Base-by-base conservation (phyloP, 2,888 invertebrate genomes). In the Emmelina monodactyla region DNA sequence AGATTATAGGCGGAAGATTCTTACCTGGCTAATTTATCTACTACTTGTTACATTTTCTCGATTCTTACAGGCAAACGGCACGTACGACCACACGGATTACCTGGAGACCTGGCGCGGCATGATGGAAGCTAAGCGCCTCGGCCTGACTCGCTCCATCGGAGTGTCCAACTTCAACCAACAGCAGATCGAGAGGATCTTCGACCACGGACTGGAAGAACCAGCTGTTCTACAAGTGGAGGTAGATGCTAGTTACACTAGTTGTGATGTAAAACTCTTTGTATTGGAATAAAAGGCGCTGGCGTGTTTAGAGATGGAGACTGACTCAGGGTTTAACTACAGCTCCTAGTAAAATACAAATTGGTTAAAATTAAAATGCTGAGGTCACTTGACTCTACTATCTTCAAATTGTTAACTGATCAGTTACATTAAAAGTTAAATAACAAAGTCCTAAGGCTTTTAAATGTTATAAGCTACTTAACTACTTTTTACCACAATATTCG, bases 91-190 rank as follows among this genome's bases (percentile, higher is more conserved):
- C 41, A 82, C 82, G 1, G 89, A 90, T 61, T 88, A 83, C 52
- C 39, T 86, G 7, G 88, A 87, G 0, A 87, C 87, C 0, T 88
- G 87, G 86, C 82, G 83, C 43, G 88, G 80, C 0, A 84, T 92
- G 87, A 86, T 89, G 47, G 80, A 82, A 29, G 82, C 86, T 15
- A 82, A 85, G 36, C 57, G 64, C 11, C 75, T 83, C 31, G 88
- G 88, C 0, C 65, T 90, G 16, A 62, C 83, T 1, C 85, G 81
- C 50, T 84, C 86, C 35, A 88, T 92, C 42, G 92, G 92, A 1
- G 51, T 92, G 14, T 90, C 90, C 40, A 92, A 92, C 64, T 92
- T 91, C 57, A 91, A 89, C 59, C 81, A 82, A 35, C 60, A 83
- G 38, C 91, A 91, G 67, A 69, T 91, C 7, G 72, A 85, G 15